phyloP scores from a whole-genome alignment of 2,888 invertebrate species.

The Mythimna albipuncta region DNA sequence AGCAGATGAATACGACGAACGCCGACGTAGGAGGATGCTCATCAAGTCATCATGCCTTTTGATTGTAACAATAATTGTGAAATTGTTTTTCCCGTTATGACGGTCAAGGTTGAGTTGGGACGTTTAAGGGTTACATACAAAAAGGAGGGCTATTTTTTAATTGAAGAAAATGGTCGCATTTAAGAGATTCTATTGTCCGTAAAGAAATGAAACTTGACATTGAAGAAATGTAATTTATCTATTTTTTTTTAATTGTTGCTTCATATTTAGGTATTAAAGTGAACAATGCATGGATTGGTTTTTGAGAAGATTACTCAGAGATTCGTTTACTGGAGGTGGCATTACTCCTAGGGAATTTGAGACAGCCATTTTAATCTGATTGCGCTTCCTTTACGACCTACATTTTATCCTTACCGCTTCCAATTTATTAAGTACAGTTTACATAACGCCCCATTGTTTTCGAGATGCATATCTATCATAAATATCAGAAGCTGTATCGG shows the following conservation, averaged over 20 bases:
- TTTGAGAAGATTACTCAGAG: not conserved
- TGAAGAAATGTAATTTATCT: too few relatives aligned
- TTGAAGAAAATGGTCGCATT: not conserved
- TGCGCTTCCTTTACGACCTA: not conserved
- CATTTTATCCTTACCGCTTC: constrained; percentile 18
- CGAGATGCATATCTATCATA: constrained; percentile 57
- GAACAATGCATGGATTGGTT: not conserved
- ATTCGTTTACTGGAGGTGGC: not conserved
- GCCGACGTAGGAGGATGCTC: not conserved
- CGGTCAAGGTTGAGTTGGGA: not conserved
- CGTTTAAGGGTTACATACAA: not conserved
- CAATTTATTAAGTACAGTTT: constrained; percentile 45
- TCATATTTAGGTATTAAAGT: too few relatives aligned
- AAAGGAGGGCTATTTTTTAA: not conserved
- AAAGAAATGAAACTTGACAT: too few relatives aligned
- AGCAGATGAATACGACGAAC: not conserved
- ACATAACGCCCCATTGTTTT: constrained; percentile 48
- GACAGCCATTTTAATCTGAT: not conserved
- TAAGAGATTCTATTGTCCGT: too few relatives aligned
- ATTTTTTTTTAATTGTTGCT: too few relatives aligned
- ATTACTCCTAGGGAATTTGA: not conserved
- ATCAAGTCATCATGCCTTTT: not conserved
- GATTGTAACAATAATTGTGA: too few relatives aligned
- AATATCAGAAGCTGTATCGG: constrained; percentile 60
- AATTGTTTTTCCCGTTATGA: not conserved